phyloP scores from a whole-genome alignment of 2,888 invertebrate genomes.

The Nomada fabriciana region DNA sequence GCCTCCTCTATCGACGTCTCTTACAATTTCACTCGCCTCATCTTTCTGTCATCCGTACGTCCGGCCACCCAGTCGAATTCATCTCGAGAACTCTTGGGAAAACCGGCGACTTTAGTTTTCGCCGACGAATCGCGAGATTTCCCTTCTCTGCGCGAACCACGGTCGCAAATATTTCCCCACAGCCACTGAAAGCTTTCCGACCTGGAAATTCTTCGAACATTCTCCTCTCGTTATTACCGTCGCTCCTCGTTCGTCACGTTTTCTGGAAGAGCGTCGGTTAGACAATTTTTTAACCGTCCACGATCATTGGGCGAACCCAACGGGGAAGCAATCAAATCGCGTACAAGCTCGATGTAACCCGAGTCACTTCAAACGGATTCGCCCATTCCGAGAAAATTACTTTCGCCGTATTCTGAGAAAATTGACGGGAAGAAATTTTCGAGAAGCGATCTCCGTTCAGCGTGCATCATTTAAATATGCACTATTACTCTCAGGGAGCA shows the following conservation, averaged over 20 bases:
- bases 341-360: not conserved
- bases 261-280: not conserved
- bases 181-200: too few species aligned
- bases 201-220: not conserved
- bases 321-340: slow-evolving; percentile 1
- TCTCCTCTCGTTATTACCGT: slow-evolving; percentile 8
- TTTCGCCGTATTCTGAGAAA: too few species aligned
- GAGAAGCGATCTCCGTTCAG: too few species aligned
- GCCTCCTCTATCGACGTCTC: not conserved
- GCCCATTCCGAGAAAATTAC: too few species aligned
- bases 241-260: slow-evolving; percentile 5
- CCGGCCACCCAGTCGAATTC: slow-evolving; percentile 46
- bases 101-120: slow-evolving; percentile 54
- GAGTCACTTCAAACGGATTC: too few species aligned
- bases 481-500: too few species aligned
- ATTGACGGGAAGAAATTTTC: too few species aligned
- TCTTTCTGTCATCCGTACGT: slow-evolving; percentile 35
- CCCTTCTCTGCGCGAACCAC: not conserved
- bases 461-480: too few species aligned
- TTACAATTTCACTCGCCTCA: not conserved
- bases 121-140: slow-evolving; percentile 17
- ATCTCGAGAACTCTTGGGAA: slow-evolving; percentile 54
- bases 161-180: slow-evolving; percentile 28
- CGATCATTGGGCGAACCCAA: not conserved
- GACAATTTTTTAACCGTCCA: not conserved